Conservation (phyloP, 2,113 vertebrate species). For the Catharus fuscescens region DNA sequence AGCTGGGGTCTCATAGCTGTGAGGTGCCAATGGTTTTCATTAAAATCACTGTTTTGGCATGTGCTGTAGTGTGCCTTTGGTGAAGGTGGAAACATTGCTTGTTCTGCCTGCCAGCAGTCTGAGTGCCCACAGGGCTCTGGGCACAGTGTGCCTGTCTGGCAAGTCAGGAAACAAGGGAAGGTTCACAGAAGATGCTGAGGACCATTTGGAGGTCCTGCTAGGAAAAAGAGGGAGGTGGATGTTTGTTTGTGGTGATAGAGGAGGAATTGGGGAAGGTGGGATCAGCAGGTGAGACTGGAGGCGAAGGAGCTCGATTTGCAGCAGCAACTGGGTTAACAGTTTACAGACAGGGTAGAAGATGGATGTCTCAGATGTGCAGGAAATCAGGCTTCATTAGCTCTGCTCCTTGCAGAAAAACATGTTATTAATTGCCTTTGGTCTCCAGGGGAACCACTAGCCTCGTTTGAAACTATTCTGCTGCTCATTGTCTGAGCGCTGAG, state of each 20-base stretch:
- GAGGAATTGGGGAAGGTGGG: neutral
- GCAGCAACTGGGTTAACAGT: neutral
- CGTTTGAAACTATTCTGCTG: neutral
- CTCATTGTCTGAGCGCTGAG: conserved; percentile 4
- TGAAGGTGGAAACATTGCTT: neutral
- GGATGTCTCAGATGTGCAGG: neutral
- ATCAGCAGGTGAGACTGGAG: neutral
- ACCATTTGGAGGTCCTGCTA: neutral
- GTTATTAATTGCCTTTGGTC: conserved; percentile 46
- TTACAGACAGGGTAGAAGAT: neutral
- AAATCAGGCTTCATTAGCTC: conserved; percentile 61
- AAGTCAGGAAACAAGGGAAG: neutral
- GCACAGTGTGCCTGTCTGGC: accelerated
- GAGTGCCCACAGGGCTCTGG: accelerated
- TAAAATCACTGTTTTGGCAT: neutral
- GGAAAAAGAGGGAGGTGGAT: neutral
- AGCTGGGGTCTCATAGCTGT: neutral
- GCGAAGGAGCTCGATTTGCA: neutral
- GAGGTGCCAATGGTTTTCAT: neutral
- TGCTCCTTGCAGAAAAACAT: conserved; percentile 34
- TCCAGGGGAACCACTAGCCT: conserved; percentile 13
- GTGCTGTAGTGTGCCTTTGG: neutral
- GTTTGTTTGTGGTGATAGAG: neutral
- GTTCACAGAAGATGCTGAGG: neutral
- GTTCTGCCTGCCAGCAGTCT: neutral